Evolutionary conservation across 2,797 vertebrate species (phyloP).

Genomic region (Strix occidentalis): DNA sequence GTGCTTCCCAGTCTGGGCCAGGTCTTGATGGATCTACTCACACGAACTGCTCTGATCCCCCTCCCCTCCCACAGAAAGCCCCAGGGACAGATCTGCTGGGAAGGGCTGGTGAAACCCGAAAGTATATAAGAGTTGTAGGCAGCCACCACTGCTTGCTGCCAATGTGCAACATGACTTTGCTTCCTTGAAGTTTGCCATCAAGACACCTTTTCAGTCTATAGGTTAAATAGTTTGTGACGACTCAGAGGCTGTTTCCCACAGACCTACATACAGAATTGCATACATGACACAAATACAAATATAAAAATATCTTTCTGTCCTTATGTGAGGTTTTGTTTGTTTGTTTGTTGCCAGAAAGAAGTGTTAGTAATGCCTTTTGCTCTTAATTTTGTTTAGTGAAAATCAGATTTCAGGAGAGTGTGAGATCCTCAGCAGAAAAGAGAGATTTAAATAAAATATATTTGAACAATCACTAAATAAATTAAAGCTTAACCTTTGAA

Average conservation of each 20-base stretch:
- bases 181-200: neutral
- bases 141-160: rapidly evolving
- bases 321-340: neutral
- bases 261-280: neutral
- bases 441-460: neutral
- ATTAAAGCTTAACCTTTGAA: neutral
- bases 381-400: neutral
- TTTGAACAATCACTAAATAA: neutral
- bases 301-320: neutral
- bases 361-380: neutral
- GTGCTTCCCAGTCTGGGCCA: neutral
- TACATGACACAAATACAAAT: neutral
- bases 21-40: neutral
- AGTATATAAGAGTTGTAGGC: neutral
- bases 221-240: neutral
- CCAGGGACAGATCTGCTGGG: neutral
- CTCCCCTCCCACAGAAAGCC: neutral
- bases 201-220: neutral
- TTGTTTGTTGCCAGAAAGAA: neutral
- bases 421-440: neutral
- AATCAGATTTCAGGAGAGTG: neutral
- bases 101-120: neutral
- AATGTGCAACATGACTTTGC: rapidly evolving
- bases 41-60: neutral
- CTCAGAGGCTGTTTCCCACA: neutral